Base-by-base conservation (phyloP, 2,797 vertebrate species). In the Sebastes oblongus region DNA sequence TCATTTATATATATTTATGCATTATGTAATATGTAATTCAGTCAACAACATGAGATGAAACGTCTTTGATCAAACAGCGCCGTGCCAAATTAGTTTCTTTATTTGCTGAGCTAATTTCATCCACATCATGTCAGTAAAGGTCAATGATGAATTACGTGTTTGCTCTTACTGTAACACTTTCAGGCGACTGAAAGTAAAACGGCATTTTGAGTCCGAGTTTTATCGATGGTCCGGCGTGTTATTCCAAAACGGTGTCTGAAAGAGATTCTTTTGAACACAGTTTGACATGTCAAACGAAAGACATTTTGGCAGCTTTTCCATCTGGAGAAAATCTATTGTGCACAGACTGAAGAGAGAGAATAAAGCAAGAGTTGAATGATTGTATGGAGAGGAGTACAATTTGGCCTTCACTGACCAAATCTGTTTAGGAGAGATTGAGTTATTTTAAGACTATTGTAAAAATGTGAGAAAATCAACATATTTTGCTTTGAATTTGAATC, bases 281-380 rank as follows among this genome's bases (percentile, higher is more conserved):
- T 54, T 58, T 62, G 70, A 66, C 75, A 20, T 18, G 50, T 78
- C 67, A 29, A 46, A 72, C 16, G 42, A 77, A 72, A 82, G 32
- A 58, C 16, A 11, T 58, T 60, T 78, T 71, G 72, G 68, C 68
- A 82, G 71, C 13, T 75, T 82, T 80, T 64, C 61, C 1, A 58
- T 77, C 59, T 66, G 34, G 81, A 69, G 24, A 7, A 83, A 70
- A 67, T 77, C 64, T 69, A n/a, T 42, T 36, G n/a, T 3, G 18
- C 25, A 5, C 24, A 20, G 3, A 71, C 18, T 73, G 55, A 77
- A 60, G 58, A 24, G 46, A 67, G 42, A 66, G 12, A 50, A 54
- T 12, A n/a, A 30, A 69, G 58, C 9, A 18, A 34, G 8, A 55
- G 12, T 16, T 6, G 52, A 11, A 5, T 20, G 54, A 73, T 36